Percentiles rank a stretch among this genome's conserved stretches.
These are phyloP conservation scores for Bellardia pandia DNA, from an alignment of 2,888 invertebrate genomes.

Conservation along the genomic window DNA sequence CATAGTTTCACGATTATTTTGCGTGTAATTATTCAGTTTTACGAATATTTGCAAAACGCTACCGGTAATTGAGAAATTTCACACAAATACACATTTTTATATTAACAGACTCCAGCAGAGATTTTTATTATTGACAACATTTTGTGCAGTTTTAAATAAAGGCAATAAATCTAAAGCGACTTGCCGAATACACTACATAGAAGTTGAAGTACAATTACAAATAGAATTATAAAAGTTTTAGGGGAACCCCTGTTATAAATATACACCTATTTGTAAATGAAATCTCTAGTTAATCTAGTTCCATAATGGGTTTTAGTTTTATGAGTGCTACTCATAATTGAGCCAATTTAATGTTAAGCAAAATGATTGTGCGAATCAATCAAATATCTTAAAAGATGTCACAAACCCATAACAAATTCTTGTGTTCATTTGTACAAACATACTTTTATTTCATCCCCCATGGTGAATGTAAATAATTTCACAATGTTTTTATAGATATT, in stretches of 20 bases:
- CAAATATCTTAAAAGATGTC: neutral
- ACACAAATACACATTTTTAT: neutral
- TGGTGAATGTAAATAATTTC: neutral
- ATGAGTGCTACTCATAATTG: no score
- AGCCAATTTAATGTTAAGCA: no score
- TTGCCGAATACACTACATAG: neutral
- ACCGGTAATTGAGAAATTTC: slow-evolving; percentile 21
- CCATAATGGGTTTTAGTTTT: no score
- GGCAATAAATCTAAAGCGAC: neutral
- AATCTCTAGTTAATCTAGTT: no score
- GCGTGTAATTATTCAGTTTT: neutral
- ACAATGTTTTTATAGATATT: neutral
- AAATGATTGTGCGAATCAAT: neutral
- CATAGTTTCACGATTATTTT: neutral
- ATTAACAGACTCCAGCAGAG: slow-evolving; percentile 18
- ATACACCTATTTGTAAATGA: no score
- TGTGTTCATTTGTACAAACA: neutral
- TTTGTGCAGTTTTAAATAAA: neutral
- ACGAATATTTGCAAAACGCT: slow-evolving; percentile 21
- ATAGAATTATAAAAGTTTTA: no score
- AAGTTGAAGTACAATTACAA: no score
- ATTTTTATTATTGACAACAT: slow-evolving; percentile 39
- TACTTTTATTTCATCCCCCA: neutral
- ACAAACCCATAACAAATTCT: neutral
- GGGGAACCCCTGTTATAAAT: no score